Evolutionary conservation across 2,888 invertebrate genomes (phyloP).

Genomic region (Drosophila demipolita): DNA sequence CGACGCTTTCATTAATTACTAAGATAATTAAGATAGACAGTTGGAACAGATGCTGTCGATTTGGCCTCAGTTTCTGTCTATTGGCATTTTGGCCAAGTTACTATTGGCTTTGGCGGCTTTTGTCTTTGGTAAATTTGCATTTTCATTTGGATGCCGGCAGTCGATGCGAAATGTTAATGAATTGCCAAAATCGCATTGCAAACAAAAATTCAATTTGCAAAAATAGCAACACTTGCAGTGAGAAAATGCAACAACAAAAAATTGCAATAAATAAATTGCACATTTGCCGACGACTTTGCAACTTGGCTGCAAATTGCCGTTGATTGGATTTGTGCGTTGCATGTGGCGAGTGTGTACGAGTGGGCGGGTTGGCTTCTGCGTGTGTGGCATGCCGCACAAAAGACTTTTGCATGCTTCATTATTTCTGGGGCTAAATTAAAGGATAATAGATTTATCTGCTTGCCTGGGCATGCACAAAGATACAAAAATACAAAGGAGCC

Average conservation of each 20-base stretch:
- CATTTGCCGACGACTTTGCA: constrained; percentile 59
- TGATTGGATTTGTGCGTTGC: constrained; percentile 68
- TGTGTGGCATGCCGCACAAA: constrained; percentile 32
- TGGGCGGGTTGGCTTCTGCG: background rate
- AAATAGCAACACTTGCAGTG: constrained; percentile 57
- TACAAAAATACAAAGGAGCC: background rate
- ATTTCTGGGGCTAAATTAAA: constrained; percentile 73
- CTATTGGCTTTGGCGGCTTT: constrained; percentile 31
- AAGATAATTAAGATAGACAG: background rate
- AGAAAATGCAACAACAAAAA: background rate
- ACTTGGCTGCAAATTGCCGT: constrained; percentile 70
- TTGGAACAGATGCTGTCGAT: background rate
- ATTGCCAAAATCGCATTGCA: constrained; percentile 73
- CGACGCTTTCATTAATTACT: background rate
- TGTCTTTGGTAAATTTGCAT: constrained; percentile 58
- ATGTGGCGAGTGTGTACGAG: constrained; percentile 23
- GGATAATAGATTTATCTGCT: constrained; percentile 76
- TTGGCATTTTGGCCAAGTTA: background rate
- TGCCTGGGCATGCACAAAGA: constrained; percentile 46
- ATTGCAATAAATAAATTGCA: constrained; percentile 70
- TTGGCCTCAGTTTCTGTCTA: background rate
- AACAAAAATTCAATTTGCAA: constrained; percentile 74
- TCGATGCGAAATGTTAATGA: constrained; percentile 64
- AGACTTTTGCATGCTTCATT: constrained; percentile 71
- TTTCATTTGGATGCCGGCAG: constrained; percentile 47